These are phyloP conservation scores for Brachionus manjavacas DNA, from an alignment of 1,140 invertebrate species.

Conservation along the genomic window DNA sequence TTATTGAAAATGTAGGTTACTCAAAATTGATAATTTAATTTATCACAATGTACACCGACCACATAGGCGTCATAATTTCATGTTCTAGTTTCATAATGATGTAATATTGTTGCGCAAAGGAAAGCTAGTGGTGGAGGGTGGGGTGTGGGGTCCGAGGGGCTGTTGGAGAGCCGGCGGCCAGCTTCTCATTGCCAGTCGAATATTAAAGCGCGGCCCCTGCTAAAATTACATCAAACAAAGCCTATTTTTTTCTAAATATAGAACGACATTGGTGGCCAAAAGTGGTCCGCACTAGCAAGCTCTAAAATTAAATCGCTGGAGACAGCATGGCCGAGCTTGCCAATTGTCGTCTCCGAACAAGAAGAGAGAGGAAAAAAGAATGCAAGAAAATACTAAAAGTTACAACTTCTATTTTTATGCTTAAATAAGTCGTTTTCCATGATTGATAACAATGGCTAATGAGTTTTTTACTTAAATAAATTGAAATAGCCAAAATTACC, in stretches of 20 bases:
- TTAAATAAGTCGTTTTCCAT: conserved; percentile 31
- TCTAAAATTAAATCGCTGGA: not conserved
- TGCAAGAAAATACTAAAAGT: not conserved
- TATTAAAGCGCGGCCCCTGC: not conserved
- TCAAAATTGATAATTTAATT: conserved; percentile 21
- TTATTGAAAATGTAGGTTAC: conserved; percentile 25
- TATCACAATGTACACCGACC: not conserved
- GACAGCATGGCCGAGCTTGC: not conserved
- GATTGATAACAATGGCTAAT: conserved; percentile 35
- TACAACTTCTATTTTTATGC: conserved; percentile 23
- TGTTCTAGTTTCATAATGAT: conserved; percentile 37
- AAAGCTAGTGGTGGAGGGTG: too few species aligned
- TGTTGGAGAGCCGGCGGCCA: not conserved
- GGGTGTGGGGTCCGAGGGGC: not conserved
- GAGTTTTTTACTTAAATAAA: conserved; percentile 28
- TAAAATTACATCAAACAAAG: not conserved
- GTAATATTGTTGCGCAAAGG: not conserved
- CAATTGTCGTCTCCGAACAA: not conserved
- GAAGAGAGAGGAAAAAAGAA: not conserved
- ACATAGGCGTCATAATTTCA: conserved; percentile 26
- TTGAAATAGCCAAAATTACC: conserved; percentile 22
- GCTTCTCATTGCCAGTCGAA: not conserved
- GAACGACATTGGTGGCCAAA: not conserved
- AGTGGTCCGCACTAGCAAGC: too few species aligned
- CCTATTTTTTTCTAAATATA: not conserved